These are phyloP conservation scores for Dallia pectoralis DNA, from an alignment of 2,797 vertebrate species.

Conservation along the genomic window DNA sequence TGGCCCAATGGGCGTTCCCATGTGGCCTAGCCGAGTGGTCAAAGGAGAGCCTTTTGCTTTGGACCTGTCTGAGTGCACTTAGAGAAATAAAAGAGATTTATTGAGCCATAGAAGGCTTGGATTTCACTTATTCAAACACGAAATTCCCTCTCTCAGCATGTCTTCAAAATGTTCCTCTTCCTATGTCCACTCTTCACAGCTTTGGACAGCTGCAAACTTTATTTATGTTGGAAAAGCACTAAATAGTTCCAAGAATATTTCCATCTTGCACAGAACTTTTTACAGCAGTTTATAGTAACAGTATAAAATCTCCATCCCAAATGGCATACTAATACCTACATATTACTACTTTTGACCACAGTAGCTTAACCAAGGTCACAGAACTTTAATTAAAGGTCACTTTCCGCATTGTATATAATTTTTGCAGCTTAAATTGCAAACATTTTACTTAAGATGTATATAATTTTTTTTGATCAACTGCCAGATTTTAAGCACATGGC, in stretches of 20 bases:
- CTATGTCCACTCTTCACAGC: constrained; percentile 49
- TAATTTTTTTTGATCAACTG: neutral
- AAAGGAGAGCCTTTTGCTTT: constrained; percentile 12
- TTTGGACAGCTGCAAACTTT: constrained; percentile 60
- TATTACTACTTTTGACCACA: neutral
- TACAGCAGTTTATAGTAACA: constrained; percentile 47
- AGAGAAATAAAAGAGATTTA: constrained; percentile 55
- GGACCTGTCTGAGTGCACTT: constrained; percentile 48
- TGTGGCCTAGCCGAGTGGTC: constrained; percentile 26
- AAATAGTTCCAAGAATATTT: constrained; percentile 59
- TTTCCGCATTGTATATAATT: constrained; percentile 18
- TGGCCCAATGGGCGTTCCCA: constrained; percentile 35
- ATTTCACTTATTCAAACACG: constrained; percentile 55
- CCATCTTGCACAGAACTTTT: constrained; percentile 46
- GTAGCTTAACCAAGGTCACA: constrained; percentile 20
- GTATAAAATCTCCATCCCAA: constrained; percentile 14
- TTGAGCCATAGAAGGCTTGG: constrained; percentile 33
- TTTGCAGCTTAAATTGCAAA: neutral
- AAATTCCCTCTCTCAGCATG: constrained; percentile 46
- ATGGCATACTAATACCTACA: neutral
- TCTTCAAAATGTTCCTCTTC: constrained; percentile 49
- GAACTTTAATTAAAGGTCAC: constrained; percentile 33
- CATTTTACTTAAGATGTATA: neutral
- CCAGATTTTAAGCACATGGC: neutral
- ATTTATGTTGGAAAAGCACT: constrained; percentile 56